Conservation (phyloP, 2,888 invertebrate species). For the Orchesellides sinensis region DNA sequence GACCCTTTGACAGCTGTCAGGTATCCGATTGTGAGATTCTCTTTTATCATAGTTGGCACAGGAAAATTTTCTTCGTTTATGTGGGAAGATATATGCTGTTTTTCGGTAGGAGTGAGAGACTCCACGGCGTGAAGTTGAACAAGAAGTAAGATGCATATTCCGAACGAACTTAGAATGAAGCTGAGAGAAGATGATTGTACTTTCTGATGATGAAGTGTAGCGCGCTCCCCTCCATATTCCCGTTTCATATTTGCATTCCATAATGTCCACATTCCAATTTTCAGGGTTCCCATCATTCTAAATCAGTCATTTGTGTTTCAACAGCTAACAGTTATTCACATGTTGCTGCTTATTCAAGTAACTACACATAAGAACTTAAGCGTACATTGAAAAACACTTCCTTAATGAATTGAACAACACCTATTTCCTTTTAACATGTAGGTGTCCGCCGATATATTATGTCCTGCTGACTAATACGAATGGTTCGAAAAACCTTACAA, state of each 20-base stretch:
- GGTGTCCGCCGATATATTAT: too few species aligned
- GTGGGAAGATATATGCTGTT: not conserved
- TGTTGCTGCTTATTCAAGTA: too few species aligned
- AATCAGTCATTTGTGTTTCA: too few species aligned
- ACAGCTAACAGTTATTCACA: too few species aligned
- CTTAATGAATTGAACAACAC: too few species aligned
- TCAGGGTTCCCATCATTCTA: not conserved
- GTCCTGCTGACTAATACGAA: too few species aligned
- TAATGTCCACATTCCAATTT: not conserved
- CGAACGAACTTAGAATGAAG: not conserved
- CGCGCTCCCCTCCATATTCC: not conserved
- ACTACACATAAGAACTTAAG: too few species aligned
- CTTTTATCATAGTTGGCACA: constrained; percentile 17
- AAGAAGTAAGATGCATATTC: not conserved
- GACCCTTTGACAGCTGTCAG: constrained; percentile 89
- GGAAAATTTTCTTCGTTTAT: constrained; percentile 20
- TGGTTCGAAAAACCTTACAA: too few species aligned
- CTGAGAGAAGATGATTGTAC: too few species aligned
- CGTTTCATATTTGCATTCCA: not conserved
- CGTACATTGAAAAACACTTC: too few species aligned
- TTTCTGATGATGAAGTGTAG: too few species aligned
- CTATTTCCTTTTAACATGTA: too few species aligned
- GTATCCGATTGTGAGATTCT: constrained; percentile 86
- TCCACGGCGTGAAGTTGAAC: constrained; percentile 11
- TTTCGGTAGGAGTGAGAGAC: constrained; percentile 37